Base-by-base conservation (phyloP, 2,888 invertebrate species). In the Fragum fragum region DNA sequence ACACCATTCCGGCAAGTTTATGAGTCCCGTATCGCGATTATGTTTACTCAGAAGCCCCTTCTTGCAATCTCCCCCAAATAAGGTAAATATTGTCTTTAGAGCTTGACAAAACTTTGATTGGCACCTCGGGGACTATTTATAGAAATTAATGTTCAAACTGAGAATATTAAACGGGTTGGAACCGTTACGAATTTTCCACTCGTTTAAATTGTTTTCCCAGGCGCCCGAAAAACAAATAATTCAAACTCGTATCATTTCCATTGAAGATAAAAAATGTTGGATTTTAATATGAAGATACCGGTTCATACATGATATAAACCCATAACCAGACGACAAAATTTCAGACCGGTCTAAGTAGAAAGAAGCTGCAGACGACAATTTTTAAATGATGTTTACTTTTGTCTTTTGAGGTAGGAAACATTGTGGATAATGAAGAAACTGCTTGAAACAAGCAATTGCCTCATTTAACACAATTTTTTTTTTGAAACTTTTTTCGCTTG, bases 141-240 rank as follows among this genome's bases (percentile, higher is more conserved):
- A 69, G 76, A 47, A 66, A 69, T 69, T 57, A 59, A 76, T 59
- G 76, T 68, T 76, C 36, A 69, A 76, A 76, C 29, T 57, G 70
- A 69, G 47, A 70, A 59, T 76, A 76, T 76, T 76, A 76, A 76
- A 76, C 69, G 76, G 69, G 47, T 76, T 59, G 42, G 76, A 76
- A 76, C 57, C 32, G 57, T 76, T 76, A 76, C 76, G 36, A 68
- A 42, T 57, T 76, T 59, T 26, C 69, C 29, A 55, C 66, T 66
- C 66, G 42, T 55, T 69, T 76, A 47, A 76, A 76, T 59, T 14
- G 69, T 76, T 69, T 76, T 69, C 76, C 76, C 76, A 55, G 36
- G 39, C 55, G 76, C 21, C 55, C 39, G 7, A 57, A 69, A 59
- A 76, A 76, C 57, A 76, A 76, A 76, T 59, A 76, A 47, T 69